Base-by-base conservation (phyloP, 1,140 invertebrate species). In the Anagrus nilaparvatae region DNA sequence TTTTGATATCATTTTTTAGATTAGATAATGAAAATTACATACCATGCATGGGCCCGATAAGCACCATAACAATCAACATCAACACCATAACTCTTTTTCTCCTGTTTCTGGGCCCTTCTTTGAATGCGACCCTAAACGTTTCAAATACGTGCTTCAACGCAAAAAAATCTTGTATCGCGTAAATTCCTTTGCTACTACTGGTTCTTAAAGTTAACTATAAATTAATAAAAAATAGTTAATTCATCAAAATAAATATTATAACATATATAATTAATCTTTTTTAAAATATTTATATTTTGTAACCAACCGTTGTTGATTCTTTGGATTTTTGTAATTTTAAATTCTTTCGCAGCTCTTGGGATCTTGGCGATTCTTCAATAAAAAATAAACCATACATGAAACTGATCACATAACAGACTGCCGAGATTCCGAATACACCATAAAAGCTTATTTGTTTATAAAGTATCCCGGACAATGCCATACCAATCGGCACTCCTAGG, bases 1-100 rank as follows among this genome's bases (percentile, higher is more conserved):
- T n/a, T n/a, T n/a, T n/a, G n/a, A n/a, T n/a, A n/a, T n/a, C n/a
- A n/a, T n/a, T n/a, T n/a, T n/a, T n/a, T n/a, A n/a, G n/a, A n/a
- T n/a, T n/a, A n/a, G n/a, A n/a, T n/a, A n/a, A n/a, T n/a, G n/a
- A n/a, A n/a, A n/a, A 19, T 23, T 19, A 67, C 76, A 76, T 58
- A 84, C 82, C 84, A 49, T 86, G 82, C 63, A 87, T 74, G 1
- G 83, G 83, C 35, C 84, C 84, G 47, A 86, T 84, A 36, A 87
- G 81, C 10, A 86, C 82, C 73, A 84, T 84, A n/a, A 84, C 74
- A 21, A 84, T 79, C 20, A 86, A 61, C 71, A 86, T 84, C 5
- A 87, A 67, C 53, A 84, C 75, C 40, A 82, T 74, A 13, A 87
- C 81, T 25, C 82, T 71, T 43, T 78, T 69, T 44, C 77, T 72